Evolutionary conservation across 1,140 invertebrate genomes (phyloP), one percentile per base, ranked within the genome.

Genomic region (Tenebrio molitor): DNA sequence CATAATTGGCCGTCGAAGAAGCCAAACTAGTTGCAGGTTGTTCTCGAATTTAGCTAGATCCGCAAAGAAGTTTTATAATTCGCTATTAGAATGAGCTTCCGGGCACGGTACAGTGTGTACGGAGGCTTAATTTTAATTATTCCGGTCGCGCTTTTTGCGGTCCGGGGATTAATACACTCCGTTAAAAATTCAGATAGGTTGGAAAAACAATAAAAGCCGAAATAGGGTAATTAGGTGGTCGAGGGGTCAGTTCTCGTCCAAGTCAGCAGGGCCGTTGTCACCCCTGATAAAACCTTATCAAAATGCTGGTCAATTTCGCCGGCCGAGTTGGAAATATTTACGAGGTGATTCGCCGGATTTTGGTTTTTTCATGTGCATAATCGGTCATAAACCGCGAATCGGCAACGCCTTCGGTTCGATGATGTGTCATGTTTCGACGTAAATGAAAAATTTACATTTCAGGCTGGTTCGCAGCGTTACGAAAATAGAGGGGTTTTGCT

Each of bases 361-460:
- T 10, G 10, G 29, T n/a, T 10, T 33, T 33, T 33, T 33, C 4
- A 33, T 33, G 29, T 33, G 29, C 10, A 33, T 33, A 33, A 33
- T 33, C 29, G 10, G 4, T 33, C 10, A 33, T 33, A 10, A 33
- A 33, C 10, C n/a, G n/a, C n/a, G n/a, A n/a, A n/a, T n/a, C n/a
- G n/a, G n/a, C n/a, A n/a, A n/a, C n/a, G n/a, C 29, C 12, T 39
- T 39, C 36, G 36, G 36, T n/a, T 12, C 36, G 36, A 39, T 39
- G 25, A 29, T 4, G 25, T 29, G 3, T 39, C 12, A 3, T 39
- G 36, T 39, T 39, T 12, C 12, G 36, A 39, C 2, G n/a, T 39
- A 39, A 39, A 39, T 39, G 6, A 39, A 39, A 39, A 39, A 39
- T 39, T 39, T 39, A 39, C 36, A 39, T 39, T 39, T 39, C 36